Evolutionary conservation across 92 coral and sea anemone species (phyloP).

Genomic region (Blastomussa wellsi): DNA sequence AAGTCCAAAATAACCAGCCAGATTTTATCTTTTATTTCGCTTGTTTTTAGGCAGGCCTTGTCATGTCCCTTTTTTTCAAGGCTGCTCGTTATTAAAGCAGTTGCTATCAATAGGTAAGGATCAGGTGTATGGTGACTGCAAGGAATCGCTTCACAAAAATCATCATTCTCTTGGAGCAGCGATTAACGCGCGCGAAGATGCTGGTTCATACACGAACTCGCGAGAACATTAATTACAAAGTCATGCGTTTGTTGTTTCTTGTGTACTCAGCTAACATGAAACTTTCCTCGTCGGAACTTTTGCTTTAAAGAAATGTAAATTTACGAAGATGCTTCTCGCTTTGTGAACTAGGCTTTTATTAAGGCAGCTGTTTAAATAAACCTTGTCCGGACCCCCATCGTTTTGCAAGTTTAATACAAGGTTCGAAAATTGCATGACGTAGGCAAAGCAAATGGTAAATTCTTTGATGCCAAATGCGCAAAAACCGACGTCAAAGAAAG

Average conservation of each 20-base stretch:
- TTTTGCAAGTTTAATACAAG: not conserved
- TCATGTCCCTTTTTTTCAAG: not conserved
- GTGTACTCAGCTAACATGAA: slow-evolving; percentile 16
- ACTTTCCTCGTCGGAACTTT: slow-evolving; percentile 11
- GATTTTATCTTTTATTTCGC: not conserved
- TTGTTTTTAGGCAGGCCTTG: not conserved
- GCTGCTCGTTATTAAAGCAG: not conserved
- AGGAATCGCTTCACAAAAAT: not conserved
- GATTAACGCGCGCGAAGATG: not conserved
- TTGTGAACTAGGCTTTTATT: slow-evolving; percentile 38
- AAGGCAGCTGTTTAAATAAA: slow-evolving; percentile 37
- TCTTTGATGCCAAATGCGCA: not conserved
- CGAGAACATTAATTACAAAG: slow-evolving; percentile 4
- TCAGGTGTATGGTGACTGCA: not conserved
- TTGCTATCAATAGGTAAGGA: not conserved
- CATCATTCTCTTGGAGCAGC: too few relatives aligned
- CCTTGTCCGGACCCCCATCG: not conserved
- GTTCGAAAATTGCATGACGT: not conserved
- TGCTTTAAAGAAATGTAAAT: slow-evolving; percentile 26
- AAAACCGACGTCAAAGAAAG: not conserved
- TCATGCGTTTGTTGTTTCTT: slow-evolving; percentile 7
- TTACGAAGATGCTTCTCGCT: slow-evolving; percentile 10
- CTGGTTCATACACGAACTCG: not conserved
- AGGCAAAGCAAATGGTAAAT: not conserved
- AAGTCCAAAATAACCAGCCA: not conserved